phyloP scores from a whole-genome alignment of 2,888 invertebrate species.

The Ectropis crepuscularia region DNA sequence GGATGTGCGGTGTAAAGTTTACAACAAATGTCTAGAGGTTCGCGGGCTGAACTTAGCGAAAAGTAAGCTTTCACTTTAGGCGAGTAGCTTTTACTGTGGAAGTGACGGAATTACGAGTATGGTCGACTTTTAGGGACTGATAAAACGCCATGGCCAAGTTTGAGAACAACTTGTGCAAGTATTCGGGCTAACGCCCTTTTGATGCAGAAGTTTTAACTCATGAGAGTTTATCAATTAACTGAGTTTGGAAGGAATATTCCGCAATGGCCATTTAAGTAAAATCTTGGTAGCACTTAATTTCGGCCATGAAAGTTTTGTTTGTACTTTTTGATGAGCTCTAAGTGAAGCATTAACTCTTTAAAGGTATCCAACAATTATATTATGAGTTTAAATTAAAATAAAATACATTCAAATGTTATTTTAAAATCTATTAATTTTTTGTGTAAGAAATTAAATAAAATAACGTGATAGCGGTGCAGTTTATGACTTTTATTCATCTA shows the following conservation, averaged over 20 bases:
- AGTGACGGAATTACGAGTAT: conserved; percentile 28
- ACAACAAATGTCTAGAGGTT: conserved; percentile 41
- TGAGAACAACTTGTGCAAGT: conserved; percentile 10
- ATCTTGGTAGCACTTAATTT: no score
- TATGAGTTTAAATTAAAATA: no score
- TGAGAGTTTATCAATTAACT: conserved; percentile 3
- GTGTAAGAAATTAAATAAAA: no score
- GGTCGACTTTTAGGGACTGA: conserved; percentile 21
- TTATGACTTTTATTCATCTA: no score
- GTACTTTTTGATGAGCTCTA: no score
- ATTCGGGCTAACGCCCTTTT: conserved; percentile 10
- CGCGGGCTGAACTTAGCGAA: conserved; percentile 34
- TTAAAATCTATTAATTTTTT: no score
- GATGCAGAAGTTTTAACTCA: background rate
- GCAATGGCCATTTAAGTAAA: background rate
- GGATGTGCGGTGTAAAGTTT: conserved; percentile 50
- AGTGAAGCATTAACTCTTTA: no score
- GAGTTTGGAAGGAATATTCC: background rate
- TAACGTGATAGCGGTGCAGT: no score
- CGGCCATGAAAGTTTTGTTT: no score
- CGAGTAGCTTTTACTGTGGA: conserved; percentile 23
- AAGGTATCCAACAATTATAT: no score
- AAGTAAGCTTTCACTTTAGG: conserved; percentile 29
- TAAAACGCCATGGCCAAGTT: conserved; percentile 21
- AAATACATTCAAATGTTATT: no score